Evolutionary conservation across 2,113 vertebrate genomes (phyloP), one percentile per base, ranked within the genome.

Genomic region (Callorhinus ursinus): DNA sequence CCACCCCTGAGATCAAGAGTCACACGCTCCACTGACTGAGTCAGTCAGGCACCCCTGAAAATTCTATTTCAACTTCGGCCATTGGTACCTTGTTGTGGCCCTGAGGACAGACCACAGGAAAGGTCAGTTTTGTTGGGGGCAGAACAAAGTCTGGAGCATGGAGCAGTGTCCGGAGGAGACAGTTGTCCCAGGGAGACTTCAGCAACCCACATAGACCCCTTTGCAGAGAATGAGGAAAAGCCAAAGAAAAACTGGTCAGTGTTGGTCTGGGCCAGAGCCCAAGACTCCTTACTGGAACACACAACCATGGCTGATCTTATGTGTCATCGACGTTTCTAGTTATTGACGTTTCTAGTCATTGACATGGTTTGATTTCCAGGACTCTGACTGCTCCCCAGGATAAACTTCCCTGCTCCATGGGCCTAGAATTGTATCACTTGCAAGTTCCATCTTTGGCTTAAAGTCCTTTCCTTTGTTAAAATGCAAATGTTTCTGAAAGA

Each of bases 391-490:
- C 7, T 93, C 18, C 79, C 84, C 74, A 28, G 22, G 8, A 49
- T 71, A 55, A 55, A 61, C 10, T 31, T 90, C 18, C 7, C 63
- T 81, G 42, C 36, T 81, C 65, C 26, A 24, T 31, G 55, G 49
- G 57, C 57, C 36, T 42, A 19, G 87, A 67, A 74, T 74, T 19
- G 10, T 26, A 67, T 53, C 82, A 89, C 76, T 26, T 77, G 10
- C 24, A 76, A 86, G 49, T 77, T 53, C 69, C 13, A 61, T 65
- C n/a, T 57, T 82, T 94, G 80, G 5, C 4, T 42, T 71, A 61
- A 83, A 87, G 22, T 39, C 21, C 46, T 91, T 94, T 83, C 71
- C 28, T 26, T 93, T 49, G 53, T 81, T 76, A 83, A 90, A 89
- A 81, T 53, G 65, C 53, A 49, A 86, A 51, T 77, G 51, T 36